A percentile compares a stretch with the other conserved stretches of the same genome.
phyloP scores from a whole-genome alignment of 2,113 vertebrate species.

The Platysternon megacephalum region DNA sequence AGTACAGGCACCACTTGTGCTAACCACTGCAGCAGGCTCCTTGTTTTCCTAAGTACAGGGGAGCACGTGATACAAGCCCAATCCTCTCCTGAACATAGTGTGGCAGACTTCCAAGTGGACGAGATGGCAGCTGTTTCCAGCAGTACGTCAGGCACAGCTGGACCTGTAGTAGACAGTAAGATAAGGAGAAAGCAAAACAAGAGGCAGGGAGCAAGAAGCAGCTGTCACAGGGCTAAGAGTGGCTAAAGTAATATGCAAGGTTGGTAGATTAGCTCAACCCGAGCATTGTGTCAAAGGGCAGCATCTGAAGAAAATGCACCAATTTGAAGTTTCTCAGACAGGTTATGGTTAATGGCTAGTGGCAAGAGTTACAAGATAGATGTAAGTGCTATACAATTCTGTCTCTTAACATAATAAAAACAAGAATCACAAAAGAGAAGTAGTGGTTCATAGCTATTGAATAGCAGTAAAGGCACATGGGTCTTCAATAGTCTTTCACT shows the following conservation, averaged over 20 bases:
- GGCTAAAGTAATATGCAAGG: too few species aligned
- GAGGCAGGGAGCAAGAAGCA: background rate
- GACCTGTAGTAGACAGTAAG: background rate
- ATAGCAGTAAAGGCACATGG: background rate
- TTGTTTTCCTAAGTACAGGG: background rate
- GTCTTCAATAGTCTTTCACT: background rate
- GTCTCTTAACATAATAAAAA: background rate
- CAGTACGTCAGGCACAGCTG: background rate
- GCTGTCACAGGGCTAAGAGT: background rate
- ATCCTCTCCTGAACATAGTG: background rate
- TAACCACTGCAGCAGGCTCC: background rate
- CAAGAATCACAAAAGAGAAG: background rate
- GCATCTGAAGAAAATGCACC: background rate
- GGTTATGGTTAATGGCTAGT: background rate
- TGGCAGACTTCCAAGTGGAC: background rate
- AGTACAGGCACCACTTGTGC: background rate
- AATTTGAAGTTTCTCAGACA: background rate
- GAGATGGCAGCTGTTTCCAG: background rate
- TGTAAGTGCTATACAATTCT: background rate
- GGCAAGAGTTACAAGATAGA: background rate
- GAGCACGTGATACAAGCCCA: background rate
- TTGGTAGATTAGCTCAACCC: too few species aligned
- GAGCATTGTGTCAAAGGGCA: background rate
- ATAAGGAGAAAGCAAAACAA: background rate
- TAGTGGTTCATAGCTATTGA: background rate